A percentile compares a stretch with the other conserved stretches of the same genome.
Conservation (phyloP, 2,888 invertebrate species). For the Dione vanillae region DNA sequence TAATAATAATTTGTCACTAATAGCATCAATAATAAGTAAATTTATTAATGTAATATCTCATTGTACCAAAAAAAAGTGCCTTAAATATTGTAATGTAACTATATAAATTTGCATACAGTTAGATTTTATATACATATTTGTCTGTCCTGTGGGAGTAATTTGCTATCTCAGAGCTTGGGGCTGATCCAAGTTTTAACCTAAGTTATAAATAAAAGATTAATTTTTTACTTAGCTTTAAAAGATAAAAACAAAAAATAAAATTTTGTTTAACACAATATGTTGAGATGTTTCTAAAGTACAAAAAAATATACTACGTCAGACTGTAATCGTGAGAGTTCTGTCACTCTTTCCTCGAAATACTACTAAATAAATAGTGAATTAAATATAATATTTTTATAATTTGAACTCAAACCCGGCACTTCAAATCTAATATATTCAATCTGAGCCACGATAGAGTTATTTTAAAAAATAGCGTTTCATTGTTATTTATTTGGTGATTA, state of each 20-base stretch:
- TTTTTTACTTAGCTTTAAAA: not conserved
- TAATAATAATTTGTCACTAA: too few relatives aligned
- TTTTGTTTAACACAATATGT: too few relatives aligned
- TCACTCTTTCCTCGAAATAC: too few relatives aligned
- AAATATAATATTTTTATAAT: not conserved
- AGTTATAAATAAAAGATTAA: not conserved
- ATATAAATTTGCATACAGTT: too few relatives aligned
- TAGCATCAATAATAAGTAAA: too few relatives aligned
- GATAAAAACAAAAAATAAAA: not conserved
- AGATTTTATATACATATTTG: not conserved
- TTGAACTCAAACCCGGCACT: not conserved
- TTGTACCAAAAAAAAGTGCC: too few relatives aligned
- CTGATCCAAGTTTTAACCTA: not conserved
- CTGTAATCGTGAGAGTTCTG: too few relatives aligned
- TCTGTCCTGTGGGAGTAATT: not conserved
- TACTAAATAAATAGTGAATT: too few relatives aligned
- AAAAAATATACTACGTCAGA: too few relatives aligned
- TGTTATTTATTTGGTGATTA: conserved; percentile 1
- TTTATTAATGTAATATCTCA: too few relatives aligned
- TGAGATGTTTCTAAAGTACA: too few relatives aligned
- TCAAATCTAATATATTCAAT: not conserved
- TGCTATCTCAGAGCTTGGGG: not conserved
- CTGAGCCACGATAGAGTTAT: not conserved
- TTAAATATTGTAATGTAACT: too few relatives aligned
- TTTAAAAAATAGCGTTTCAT: not conserved